phyloP scores from a whole-genome alignment of 2,797 vertebrate species.

The Meriones psammophilus region DNA sequence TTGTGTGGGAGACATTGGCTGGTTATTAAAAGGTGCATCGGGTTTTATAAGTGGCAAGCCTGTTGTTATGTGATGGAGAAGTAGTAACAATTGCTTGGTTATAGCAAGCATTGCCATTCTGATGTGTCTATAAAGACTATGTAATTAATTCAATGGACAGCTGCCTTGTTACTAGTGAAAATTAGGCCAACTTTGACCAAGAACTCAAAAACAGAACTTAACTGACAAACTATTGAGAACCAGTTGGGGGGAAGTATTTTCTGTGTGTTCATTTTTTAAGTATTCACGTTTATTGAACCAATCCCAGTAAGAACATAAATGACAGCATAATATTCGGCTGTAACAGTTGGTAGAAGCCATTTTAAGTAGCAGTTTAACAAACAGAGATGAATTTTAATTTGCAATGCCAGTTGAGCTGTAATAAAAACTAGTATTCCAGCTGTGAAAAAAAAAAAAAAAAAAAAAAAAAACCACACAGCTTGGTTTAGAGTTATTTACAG shows the following conservation, averaged over 20 bases:
- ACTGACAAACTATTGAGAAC: conserved; percentile 83
- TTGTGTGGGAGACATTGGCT: background rate
- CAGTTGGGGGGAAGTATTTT: conserved; percentile 77
- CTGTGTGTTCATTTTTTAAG: conserved; percentile 87
- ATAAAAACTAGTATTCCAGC: conserved; percentile 91
- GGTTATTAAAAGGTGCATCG: background rate
- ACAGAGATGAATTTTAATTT: conserved; percentile 91
- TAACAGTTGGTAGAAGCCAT: conserved; percentile 90
- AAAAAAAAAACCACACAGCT: conserved; percentile 87
- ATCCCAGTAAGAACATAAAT: conserved; percentile 88
- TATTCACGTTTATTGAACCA: conserved; percentile 87
- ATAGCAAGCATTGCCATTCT: conserved; percentile 62
- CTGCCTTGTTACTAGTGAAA: conserved; percentile 82
- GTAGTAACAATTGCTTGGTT: conserved; percentile 74
- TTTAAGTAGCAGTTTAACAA: conserved; percentile 89
- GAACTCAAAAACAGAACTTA: conserved; percentile 78
- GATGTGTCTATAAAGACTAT: conserved; percentile 74
- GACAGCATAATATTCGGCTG: conserved; percentile 88
- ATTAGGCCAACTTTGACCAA: conserved; percentile 84
- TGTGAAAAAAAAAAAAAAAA: no score
- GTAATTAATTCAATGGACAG: conserved; percentile 82
- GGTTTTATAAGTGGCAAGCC: background rate
- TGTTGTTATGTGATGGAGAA: conserved; percentile 54
- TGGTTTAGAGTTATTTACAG: conserved; percentile 90
- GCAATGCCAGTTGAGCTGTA: conserved; percentile 89